Evolutionary conservation across 2,113 vertebrate species (phyloP).

Genomic region (Raja brachyura): DNA sequence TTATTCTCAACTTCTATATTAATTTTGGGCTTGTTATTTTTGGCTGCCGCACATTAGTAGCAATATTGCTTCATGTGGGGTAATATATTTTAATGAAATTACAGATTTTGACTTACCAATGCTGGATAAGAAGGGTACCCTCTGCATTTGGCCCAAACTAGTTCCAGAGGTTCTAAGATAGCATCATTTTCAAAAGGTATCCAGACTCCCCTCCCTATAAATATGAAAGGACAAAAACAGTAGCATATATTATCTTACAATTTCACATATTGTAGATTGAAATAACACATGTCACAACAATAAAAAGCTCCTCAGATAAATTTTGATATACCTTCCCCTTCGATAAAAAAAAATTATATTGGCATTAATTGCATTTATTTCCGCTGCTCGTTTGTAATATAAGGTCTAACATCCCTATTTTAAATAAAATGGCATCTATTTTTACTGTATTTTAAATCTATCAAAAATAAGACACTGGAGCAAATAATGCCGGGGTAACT

Average conservation of each 20-base stretch:
- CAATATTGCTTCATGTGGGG: background rate
- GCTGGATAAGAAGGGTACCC: conserved; percentile 97
- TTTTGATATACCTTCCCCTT: background rate
- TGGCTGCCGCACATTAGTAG: too few species aligned
- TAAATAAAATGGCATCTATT: background rate
- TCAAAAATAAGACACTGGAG: background rate
- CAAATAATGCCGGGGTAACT: too few species aligned
- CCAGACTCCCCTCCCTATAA: conserved; percentile 68
- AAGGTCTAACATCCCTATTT: background rate
- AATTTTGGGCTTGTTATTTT: too few species aligned
- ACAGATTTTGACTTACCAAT: conserved; percentile 64
- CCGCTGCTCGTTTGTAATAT: background rate
- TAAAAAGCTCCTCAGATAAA: background rate
- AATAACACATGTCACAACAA: background rate
- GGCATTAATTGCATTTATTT: background rate
- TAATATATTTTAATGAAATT: background rate
- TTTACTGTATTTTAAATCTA: background rate
- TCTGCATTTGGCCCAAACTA: conserved; percentile 97
- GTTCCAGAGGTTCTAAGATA: conserved; percentile 83
- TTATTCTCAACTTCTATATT: too few species aligned
- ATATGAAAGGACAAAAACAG: conserved; percentile 42
- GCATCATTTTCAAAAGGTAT: conserved; percentile 68
- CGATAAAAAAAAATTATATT: background rate
- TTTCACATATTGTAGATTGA: background rate
- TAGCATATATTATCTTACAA: background rate